Conservation (phyloP, 2,797 vertebrate species). For the Parauchenoglanis punctatus region DNA sequence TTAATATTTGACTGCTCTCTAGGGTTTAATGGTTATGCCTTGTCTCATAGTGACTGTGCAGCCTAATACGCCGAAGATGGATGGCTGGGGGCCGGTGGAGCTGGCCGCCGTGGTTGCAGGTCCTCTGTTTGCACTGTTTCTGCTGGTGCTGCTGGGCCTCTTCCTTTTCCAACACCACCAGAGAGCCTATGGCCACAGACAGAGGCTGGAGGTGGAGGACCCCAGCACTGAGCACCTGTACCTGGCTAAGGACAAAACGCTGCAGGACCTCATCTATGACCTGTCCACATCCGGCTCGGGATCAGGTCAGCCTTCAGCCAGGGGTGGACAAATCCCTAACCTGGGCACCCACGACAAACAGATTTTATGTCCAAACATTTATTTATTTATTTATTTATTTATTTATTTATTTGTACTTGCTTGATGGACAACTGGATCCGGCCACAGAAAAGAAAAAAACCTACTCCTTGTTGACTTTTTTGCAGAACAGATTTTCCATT, state of each 20-base stretch:
- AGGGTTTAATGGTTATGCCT: constrained; percentile 1
- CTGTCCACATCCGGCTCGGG: constrained; percentile 95
- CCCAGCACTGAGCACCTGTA: constrained; percentile 93
- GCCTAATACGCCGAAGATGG: constrained; percentile 22
- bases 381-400: not conserved
- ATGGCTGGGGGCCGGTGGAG: constrained; percentile 88
- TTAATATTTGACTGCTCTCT: not conserved
- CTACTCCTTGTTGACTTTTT: not conserved
- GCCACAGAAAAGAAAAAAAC: not conserved
- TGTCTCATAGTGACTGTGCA: constrained; percentile 63
- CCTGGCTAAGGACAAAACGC: constrained; percentile 90
- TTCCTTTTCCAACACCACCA: constrained; percentile 91
- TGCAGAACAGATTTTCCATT: not conserved
- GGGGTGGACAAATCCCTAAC: not conserved
- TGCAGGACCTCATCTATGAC: constrained; percentile 94
- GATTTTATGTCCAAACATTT: not conserved
- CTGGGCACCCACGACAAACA: not conserved
- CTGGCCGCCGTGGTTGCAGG: constrained; percentile 88
- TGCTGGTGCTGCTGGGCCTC: constrained; percentile 83
- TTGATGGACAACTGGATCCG: not conserved
- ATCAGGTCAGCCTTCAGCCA: constrained; percentile 76
- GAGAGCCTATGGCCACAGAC: constrained; percentile 89
- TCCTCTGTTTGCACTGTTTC: constrained; percentile 86
- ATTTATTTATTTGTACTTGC: not conserved
- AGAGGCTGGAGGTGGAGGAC: constrained; percentile 91